Conservation (phyloP, 2,888 invertebrate species). For the Carterocephalus palaemon region DNA sequence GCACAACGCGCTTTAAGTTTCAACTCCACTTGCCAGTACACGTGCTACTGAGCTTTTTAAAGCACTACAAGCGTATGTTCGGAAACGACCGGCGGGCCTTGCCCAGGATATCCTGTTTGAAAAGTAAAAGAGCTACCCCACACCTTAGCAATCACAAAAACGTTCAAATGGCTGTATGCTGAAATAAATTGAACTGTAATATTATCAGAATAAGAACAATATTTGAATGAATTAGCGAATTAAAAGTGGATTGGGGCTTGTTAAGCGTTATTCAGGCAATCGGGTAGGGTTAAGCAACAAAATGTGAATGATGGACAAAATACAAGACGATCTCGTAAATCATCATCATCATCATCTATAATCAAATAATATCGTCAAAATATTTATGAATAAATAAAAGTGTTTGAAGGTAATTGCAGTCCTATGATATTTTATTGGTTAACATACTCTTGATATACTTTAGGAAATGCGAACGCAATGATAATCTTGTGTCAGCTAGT, state of each 20-base stretch:
- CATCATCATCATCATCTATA: no score
- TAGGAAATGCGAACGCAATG: no score
- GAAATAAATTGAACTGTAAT: neutral
- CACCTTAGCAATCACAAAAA: constrained; percentile 45
- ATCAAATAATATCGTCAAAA: no score
- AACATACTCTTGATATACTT: no score
- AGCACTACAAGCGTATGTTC: constrained; percentile 61
- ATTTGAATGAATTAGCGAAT: neutral
- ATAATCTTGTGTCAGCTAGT: no score
- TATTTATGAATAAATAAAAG: no score
- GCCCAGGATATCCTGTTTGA: constrained; percentile 73
- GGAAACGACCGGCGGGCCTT: constrained; percentile 55
- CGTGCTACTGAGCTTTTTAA: constrained; percentile 64
- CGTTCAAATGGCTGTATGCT: neutral
- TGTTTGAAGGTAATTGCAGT: no score
- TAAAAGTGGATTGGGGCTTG: constrained; percentile 9
- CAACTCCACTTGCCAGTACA: constrained; percentile 55
- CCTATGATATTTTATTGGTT: no score
- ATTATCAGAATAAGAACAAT: neutral
- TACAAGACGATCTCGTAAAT: no score
- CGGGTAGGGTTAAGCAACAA: no score
- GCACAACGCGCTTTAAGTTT: constrained; percentile 31
- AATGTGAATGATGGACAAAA: no score
- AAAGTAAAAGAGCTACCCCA: constrained; percentile 70
- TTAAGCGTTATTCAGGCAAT: constrained; percentile 10